Evolutionary conservation across 2,113 vertebrate species (phyloP).

Genomic region (Nymphicus hollandicus): DNA sequence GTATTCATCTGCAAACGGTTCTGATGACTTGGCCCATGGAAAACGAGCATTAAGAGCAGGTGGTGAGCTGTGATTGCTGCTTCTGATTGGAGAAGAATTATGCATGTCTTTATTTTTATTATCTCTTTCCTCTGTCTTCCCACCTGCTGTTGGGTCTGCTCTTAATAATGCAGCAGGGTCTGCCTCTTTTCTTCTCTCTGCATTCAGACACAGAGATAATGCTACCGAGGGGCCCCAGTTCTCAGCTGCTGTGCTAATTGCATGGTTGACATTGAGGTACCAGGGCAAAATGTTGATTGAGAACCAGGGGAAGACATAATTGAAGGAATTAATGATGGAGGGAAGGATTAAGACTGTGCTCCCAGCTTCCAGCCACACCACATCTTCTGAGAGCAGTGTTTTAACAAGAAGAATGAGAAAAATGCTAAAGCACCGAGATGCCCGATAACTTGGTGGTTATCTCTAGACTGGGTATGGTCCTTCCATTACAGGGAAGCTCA

Average conservation of each 20-base stretch:
- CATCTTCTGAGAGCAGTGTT: background rate
- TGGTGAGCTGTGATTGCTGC: conserved; percentile 23
- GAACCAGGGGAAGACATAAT: background rate
- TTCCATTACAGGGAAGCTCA: background rate
- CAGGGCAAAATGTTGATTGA: background rate
- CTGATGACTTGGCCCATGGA: background rate
- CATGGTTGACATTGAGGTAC: background rate
- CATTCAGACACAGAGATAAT: background rate
- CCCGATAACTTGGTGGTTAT: background rate
- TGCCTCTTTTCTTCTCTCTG: background rate
- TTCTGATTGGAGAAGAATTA: conserved; percentile 32
- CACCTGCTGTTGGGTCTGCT: conserved; percentile 11
- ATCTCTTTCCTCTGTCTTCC: background rate
- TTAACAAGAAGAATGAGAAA: background rate
- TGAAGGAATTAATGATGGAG: background rate
- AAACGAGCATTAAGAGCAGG: conserved; percentile 39
- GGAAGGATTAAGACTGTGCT: background rate
- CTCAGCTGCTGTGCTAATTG: background rate
- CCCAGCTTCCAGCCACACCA: background rate
- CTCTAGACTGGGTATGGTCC: background rate
- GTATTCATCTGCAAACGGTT: conserved; percentile 14
- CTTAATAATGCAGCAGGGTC: background rate
- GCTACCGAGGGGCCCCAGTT: background rate
- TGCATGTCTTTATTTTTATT: background rate
- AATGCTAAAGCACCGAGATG: background rate